Base-by-base conservation (phyloP, 1,140 invertebrate genomes). In the Brachionus rotundiformis region DNA sequence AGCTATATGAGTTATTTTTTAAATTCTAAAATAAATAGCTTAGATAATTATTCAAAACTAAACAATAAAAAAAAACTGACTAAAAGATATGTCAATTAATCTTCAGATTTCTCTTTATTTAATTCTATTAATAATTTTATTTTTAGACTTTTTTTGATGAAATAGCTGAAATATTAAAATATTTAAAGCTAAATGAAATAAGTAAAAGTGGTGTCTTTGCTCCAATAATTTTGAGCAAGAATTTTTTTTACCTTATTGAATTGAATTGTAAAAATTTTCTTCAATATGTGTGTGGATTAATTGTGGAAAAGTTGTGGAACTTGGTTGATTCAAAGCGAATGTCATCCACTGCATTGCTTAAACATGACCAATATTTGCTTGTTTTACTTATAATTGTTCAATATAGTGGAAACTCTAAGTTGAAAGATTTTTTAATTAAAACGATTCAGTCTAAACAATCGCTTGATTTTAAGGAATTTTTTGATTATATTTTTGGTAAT, bases 91-190 rank as follows among this genome's bases (percentile, higher is more conserved):
- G n/a, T n/a, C n/a, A n/a, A n/a, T n/a, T n/a, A n/a, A n/a, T n/a
- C n/a, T n/a, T n/a, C n/a, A n/a, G n/a, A n/a, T n/a, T n/a, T n/a
- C n/a, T n/a, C n/a, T n/a, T n/a, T n/a, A n/a, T n/a, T n/a, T n/a
- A 41, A 41, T 41, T 7, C n/a, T 41, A 41, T 41, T 13, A 41
- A 41, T 41, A 11, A n/a, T 41, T 41, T 41, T 41, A 11, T 41
- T 10, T 41, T 39, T 13, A 68, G 63, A 36, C n/a, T 36, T 68
- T 68, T 68, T 68, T 68, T 68, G 63, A 68, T n/a, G 63, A 68
- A 68, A 23, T 68, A 1, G 29, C 31, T 19, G 8, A 68, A 19
- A 19, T 68, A 19, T 19, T 68, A 2, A 73, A 73, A 39, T 44
- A 44, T 73, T 29, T 41, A 7, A 44, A 41, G n/a, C 2, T 5